phyloP scores from a whole-genome alignment of 37 sponge, comb jelly and placozoan genomes.

The Cliona cf. orientalis region DNA sequence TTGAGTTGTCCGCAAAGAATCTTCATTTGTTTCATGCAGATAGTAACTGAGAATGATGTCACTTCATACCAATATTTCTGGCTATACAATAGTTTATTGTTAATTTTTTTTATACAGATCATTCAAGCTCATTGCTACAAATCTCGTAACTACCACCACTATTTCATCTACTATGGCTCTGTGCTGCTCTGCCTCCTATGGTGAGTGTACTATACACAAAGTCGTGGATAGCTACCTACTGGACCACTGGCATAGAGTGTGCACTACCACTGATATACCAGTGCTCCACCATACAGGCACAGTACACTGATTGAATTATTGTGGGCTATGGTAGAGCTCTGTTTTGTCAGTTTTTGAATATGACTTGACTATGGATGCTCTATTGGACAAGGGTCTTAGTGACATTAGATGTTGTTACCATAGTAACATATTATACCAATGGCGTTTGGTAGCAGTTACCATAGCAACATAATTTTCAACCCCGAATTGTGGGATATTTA shows the following conservation, averaged over 20 bases:
- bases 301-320: too few relatives aligned
- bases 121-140: constrained; percentile 68
- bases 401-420: too few relatives aligned
- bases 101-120: constrained; percentile 35
- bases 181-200: constrained; percentile 33
- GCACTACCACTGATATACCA: not conserved
- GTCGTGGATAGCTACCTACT: not conserved
- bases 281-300: too few relatives aligned
- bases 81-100: too few relatives aligned
- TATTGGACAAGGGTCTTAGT: too few relatives aligned
- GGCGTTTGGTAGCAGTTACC: too few relatives aligned
- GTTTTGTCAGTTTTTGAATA: not conserved
- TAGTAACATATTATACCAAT: too few relatives aligned
- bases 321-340: too few relatives aligned
- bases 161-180: constrained; percentile 58
- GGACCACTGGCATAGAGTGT: not conserved
- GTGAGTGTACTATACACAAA: constrained; percentile 8
- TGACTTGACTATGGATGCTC: not conserved
- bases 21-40: not conserved
- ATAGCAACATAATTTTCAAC: too few relatives aligned
- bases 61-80: too few relatives aligned
- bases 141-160: constrained; percentile 66
- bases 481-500: too few relatives aligned
- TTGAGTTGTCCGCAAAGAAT: not conserved
- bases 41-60: not conserved